Percentiles rank a stretch among this genome's conserved stretches.
Evolutionary conservation across 2,888 invertebrate genomes (phyloP).

Genomic region (Catocala sponsa): DNA sequence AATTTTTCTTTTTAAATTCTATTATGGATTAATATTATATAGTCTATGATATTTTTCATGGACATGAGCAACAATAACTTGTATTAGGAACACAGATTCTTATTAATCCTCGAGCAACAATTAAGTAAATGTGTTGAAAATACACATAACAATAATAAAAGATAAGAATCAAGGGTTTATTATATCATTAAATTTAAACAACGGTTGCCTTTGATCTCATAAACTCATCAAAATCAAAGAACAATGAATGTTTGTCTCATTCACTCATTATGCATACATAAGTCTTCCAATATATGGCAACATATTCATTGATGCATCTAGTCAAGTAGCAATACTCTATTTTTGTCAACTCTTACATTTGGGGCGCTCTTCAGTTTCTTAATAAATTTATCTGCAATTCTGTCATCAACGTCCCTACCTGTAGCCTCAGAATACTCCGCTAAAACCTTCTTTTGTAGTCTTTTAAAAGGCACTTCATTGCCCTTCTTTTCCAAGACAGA

Average conservation of each 20-base stretch:
- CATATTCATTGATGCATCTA: slow-evolving; percentile 37
- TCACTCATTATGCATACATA: slow-evolving; percentile 12
- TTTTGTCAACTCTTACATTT: slow-evolving; percentile 89
- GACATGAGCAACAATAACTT: too few species aligned
- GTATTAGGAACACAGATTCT: too few species aligned
- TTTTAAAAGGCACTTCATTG: slow-evolving; percentile 91
- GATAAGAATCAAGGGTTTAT: slow-evolving; percentile 5
- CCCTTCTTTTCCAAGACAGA: slow-evolving; percentile 85
- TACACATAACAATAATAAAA: background rate
- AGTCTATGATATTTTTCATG: too few species aligned
- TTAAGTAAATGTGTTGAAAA: background rate
- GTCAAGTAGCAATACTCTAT: slow-evolving; percentile 84
- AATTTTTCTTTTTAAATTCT: too few species aligned
- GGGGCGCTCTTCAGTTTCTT: slow-evolving; percentile 91
- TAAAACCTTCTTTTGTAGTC: slow-evolving; percentile 92
- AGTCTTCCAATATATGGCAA: slow-evolving; percentile 39
- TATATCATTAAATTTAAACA: slow-evolving; percentile 2
- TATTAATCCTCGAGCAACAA: too few species aligned
- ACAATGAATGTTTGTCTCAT: slow-evolving; percentile 9
- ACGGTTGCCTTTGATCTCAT: background rate
- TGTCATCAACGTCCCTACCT: slow-evolving; percentile 86
- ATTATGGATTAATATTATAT: too few species aligned
- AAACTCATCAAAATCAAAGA: slow-evolving; percentile 3
- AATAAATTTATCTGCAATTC: slow-evolving; percentile 91
- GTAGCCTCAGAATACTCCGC: slow-evolving; percentile 88